Base-by-base conservation (phyloP, 2,113 vertebrate species). In the Python bivittatus region DNA sequence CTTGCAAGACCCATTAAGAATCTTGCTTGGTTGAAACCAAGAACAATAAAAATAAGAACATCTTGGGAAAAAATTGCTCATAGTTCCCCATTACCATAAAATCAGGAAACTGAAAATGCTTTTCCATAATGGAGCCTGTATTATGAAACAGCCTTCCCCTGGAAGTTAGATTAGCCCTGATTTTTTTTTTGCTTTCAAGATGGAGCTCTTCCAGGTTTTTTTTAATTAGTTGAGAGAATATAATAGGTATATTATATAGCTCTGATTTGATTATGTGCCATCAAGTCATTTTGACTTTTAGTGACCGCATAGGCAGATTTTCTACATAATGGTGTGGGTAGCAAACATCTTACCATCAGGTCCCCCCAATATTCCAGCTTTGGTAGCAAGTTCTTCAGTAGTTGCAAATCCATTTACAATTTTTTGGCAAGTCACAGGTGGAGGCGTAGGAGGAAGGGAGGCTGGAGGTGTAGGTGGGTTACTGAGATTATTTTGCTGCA, bases 381-480 rank as follows among this genome's bases (percentile, higher is more conserved):
- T 99, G 88, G 98, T 97, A 72, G 98, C 95, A 91, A 99, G 98
- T 68, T 99, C 99, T 94, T 99, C 99, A 0, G 98, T 98, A 0
- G 98, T 98, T 61, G 99, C 99, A 0, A 99, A 99, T 93, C 99
- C 99, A 3, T 99, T 99, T 23, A 99, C 97, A 96, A 99, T 96
- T 94, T 99, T 99, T 98, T 99, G 99, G 94, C 98, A 98, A 25
- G 97, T 97, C 29, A 98, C 97, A 0, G 99, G 99, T 1, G 99
- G 99, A 0, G 99, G 99, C 0, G 99, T 99, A 89, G 99, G 99
- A 88, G 99, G 99, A 90, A 99, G 98, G 53, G 99, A 99, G 92
- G 99, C 99, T 1, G 99, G 99, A 0, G 99, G 99, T 0, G 99
- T 99, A 15, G 99, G 99, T 90, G 99, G 99, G 95, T 99, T 99